Evolutionary conservation across 2,113 vertebrate genomes (phyloP).

Genomic region (Semnopithecus entellus): DNA sequence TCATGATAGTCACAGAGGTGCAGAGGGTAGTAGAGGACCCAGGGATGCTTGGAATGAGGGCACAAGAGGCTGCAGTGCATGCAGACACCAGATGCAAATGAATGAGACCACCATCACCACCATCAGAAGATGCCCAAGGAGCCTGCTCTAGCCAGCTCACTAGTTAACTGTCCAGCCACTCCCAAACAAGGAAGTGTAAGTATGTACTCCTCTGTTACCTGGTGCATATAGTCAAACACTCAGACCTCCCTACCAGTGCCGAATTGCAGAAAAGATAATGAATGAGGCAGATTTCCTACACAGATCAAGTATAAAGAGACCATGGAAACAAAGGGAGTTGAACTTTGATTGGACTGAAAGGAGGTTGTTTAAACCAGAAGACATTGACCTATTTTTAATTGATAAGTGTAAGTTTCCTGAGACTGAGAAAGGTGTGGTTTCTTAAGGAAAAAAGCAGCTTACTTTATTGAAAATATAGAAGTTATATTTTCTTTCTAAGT

Average conservation of each 20-base stretch:
- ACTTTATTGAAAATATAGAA: not conserved
- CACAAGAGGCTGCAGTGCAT: not conserved
- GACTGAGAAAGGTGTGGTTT: not conserved
- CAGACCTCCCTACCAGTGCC: not conserved
- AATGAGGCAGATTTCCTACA: not conserved
- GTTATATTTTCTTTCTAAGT: not conserved
- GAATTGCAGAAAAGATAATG: not conserved
- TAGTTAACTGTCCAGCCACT: not conserved
- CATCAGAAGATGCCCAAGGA: not conserved
- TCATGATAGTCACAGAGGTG: not conserved
- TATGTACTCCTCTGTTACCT: not conserved
- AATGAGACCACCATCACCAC: not conserved
- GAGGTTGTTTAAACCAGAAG: not conserved
- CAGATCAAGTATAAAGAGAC: not conserved
- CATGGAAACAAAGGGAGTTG: not conserved
- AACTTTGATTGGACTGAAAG: not conserved
- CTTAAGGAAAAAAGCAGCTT: conserved; percentile 10
- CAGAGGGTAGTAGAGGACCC: accelerated
- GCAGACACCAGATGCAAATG: not conserved
- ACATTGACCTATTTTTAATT: not conserved
- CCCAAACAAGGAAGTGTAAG: not conserved
- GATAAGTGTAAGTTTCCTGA: not conserved
- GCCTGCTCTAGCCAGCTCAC: no score
- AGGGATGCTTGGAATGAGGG: not conserved
- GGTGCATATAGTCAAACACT: accelerated